Conservation (phyloP, 2,888 invertebrate species). For the Tortricodes alternella region DNA sequence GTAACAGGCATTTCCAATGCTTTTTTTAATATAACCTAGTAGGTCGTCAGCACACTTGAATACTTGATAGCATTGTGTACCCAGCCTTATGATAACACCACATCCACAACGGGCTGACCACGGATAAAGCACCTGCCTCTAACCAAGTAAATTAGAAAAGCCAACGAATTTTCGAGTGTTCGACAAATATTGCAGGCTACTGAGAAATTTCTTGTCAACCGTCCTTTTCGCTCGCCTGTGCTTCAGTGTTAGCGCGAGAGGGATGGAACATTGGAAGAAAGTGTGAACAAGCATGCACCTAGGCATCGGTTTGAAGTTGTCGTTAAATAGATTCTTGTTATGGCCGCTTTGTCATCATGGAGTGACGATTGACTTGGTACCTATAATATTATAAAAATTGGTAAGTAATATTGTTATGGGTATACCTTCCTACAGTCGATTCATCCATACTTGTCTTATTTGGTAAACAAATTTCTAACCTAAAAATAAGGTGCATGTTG, state of each 20-base stretch:
- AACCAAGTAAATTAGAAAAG: constrained; percentile 47
- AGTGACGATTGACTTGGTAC: not conserved
- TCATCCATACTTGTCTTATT: too few relatives aligned
- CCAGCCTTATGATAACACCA: not conserved
- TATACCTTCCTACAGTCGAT: too few relatives aligned
- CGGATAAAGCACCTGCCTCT: constrained; percentile 43
- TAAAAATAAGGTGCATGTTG: too few relatives aligned
- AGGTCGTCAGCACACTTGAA: not conserved
- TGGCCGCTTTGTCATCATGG: constrained; percentile 15
- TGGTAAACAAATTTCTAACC: too few relatives aligned
- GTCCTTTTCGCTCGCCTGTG: constrained; percentile 42
- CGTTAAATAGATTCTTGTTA: constrained; percentile 27
- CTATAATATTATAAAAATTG: too few relatives aligned
- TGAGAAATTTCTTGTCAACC: constrained; percentile 61
- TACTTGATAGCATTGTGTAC: not conserved
- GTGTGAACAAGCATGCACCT: constrained; percentile 58
- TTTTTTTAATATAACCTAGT: not conserved
- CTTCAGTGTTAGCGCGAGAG: constrained; percentile 33
- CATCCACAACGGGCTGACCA: not conserved
- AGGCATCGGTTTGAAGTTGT: constrained; percentile 40
- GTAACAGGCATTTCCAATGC: too few relatives aligned
- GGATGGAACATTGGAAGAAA: constrained; percentile 44
- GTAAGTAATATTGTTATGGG: too few relatives aligned
- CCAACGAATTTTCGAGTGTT: constrained; percentile 40
- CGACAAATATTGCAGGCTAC: constrained; percentile 49